These are phyloP conservation scores for Chlorospingus semifuscus DNA, from an alignment of 2,797 vertebrate species.

Conservation along the genomic window DNA sequence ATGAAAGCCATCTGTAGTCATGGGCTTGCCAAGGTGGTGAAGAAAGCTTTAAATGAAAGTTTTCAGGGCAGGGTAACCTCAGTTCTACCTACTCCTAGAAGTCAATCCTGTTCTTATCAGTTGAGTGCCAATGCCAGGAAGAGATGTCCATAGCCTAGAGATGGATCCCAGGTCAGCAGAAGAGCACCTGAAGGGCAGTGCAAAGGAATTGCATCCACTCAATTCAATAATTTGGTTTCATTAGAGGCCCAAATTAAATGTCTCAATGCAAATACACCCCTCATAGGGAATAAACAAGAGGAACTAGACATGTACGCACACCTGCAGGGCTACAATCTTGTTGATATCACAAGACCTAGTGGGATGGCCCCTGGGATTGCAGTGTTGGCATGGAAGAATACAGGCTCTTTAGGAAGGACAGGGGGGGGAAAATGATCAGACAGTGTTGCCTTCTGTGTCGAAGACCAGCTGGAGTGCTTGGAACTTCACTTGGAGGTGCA, in stretches of 20 bases:
- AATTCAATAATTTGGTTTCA: accelerated
- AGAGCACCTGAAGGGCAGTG: neutral
- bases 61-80: accelerated
- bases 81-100: neutral
- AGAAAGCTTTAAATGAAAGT: neutral
- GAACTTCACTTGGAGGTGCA: neutral
- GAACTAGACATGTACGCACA: accelerated
- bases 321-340: neutral
- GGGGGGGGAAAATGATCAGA: neutral
- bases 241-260: neutral
- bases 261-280: neutral
- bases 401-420: neutral
- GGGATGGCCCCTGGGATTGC: neutral
- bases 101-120: neutral
- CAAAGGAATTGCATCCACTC: neutral
- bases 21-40: neutral
- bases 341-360: accelerated
- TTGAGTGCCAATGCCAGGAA: neutral
- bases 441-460: neutral
- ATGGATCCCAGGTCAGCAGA: neutral
- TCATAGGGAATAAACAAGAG: neutral
- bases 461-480: neutral
- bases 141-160: neutral
- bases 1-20: neutral
- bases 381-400: neutral